These are phyloP conservation scores for Drosophila algonquin DNA, from an alignment of 2,888 invertebrate genomes.

Conservation along the genomic window DNA sequence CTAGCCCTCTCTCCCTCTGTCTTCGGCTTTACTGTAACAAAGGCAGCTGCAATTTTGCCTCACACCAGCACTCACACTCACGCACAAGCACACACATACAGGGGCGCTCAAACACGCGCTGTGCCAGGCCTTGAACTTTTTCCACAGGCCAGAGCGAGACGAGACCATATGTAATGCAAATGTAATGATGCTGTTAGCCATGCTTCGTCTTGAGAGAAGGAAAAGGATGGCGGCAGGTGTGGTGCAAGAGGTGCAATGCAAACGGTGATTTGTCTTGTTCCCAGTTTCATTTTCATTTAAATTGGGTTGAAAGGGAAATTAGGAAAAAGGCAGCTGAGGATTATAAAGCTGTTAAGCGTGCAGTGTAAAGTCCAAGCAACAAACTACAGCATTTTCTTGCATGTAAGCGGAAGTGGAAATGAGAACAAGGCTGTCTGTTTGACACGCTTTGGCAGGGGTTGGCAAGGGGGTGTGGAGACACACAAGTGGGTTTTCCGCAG, in stretches of 20 bases:
- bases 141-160: conserved; percentile 18
- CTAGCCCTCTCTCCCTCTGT: neutral
- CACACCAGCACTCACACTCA: neutral
- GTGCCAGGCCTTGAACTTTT: conserved; percentile 67
- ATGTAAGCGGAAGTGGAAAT: neutral
- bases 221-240: neutral
- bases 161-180: conserved; percentile 25
- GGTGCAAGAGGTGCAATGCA: neutral
- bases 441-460: neutral
- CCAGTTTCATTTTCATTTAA: neutral
- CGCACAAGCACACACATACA: neutral
- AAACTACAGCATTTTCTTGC: neutral
- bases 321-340: neutral
- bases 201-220: neutral
- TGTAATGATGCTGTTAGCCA: conserved; percentile 31
- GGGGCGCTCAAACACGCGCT: conserved; percentile 11
- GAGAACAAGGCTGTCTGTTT: neutral
- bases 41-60: conserved; percentile 29
- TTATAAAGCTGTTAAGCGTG: neutral
- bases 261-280: neutral
- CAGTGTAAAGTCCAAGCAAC: neutral
- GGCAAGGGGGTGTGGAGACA: neutral
- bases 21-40: conserved; percentile 3
- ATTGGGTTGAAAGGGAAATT: neutral
- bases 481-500: conserved; percentile 11